These are phyloP conservation scores for Hippoglossus hippoglossus DNA, from an alignment of 2,797 vertebrate genomes.

Conservation along the genomic window DNA sequence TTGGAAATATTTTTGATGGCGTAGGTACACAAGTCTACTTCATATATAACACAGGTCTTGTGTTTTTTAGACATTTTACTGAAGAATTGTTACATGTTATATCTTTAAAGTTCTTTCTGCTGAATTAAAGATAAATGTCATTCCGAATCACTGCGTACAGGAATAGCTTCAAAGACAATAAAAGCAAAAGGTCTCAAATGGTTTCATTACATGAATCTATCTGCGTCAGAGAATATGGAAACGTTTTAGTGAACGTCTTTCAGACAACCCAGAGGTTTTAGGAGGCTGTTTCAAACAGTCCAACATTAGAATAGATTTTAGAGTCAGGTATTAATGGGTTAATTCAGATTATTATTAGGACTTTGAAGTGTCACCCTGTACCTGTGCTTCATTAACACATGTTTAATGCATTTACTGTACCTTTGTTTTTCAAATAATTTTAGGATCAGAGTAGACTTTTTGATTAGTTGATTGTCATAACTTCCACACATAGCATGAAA, in stretches of 20 bases:
- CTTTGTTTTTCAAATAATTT: background rate
- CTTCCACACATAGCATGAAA: background rate
- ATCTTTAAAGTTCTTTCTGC: background rate
- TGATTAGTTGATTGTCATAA: background rate
- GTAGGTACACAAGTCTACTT: too few relatives aligned
- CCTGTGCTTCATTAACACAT: background rate
- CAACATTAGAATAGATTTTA: background rate
- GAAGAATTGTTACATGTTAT: too few relatives aligned
- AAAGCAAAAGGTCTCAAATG: background rate
- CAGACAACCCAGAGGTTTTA: background rate
- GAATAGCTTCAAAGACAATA: background rate
- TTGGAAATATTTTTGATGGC: too few relatives aligned
- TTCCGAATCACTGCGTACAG: background rate
- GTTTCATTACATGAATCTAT: background rate
- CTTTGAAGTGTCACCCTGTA: background rate
- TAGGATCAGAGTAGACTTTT: background rate
- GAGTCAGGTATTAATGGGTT: background rate
- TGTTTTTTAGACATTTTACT: too few relatives aligned
- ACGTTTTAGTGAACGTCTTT: background rate
- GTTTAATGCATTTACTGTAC: background rate
- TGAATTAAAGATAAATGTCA: slow-evolving; percentile 20
- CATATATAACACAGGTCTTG: too few relatives aligned
- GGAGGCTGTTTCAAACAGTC: background rate
- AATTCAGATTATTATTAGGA: background rate
- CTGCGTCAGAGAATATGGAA: background rate